Conservation (phyloP, 2,797 vertebrate species). For the Meriones psammophilus region DNA sequence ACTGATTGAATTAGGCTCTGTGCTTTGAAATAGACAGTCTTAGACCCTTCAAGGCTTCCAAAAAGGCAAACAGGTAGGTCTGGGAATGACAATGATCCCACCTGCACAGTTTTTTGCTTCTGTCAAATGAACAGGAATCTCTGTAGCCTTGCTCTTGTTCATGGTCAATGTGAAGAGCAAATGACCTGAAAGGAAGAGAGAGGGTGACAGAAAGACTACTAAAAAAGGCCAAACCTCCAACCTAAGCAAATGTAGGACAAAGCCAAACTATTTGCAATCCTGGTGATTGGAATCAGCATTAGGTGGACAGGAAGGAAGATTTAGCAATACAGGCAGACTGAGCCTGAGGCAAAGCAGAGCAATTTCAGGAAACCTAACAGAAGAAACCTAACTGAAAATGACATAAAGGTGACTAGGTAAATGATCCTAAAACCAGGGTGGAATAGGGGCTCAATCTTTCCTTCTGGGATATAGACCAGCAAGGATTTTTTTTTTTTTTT, state of each 20-base stretch:
- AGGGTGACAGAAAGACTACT: background rate
- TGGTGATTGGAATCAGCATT: background rate
- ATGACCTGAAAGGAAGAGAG: slow-evolving; percentile 21
- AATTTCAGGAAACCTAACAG: slow-evolving; percentile 4
- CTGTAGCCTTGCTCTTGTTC: slow-evolving; percentile 24
- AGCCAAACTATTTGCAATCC: background rate
- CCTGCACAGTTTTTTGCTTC: background rate
- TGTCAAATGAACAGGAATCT: slow-evolving; percentile 3
- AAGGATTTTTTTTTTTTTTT: background rate
- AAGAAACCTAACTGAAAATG: slow-evolving; percentile 19
- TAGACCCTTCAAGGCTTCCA: background rate
- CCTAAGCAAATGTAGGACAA: slow-evolving; percentile 29
- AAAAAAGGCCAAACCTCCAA: background rate
- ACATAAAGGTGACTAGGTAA: slow-evolving; percentile 35
- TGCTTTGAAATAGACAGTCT: background rate
- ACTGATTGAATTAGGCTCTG: slow-evolving; percentile 5
- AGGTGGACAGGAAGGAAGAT: slow-evolving; percentile 44
- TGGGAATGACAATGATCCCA: background rate
- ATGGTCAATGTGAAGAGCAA: background rate
- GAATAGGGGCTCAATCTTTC: background rate
- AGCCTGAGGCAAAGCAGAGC: slow-evolving; percentile 20
- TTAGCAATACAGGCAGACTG: background rate
- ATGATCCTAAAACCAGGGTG: slow-evolving; percentile 4
- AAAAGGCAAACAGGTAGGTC: background rate
- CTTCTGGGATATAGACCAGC: background rate